A percentile compares a stretch with the other conserved stretches of the same genome.
Conservation (phyloP, 2,113 vertebrate species). For the Atlantisia rogersi region DNA sequence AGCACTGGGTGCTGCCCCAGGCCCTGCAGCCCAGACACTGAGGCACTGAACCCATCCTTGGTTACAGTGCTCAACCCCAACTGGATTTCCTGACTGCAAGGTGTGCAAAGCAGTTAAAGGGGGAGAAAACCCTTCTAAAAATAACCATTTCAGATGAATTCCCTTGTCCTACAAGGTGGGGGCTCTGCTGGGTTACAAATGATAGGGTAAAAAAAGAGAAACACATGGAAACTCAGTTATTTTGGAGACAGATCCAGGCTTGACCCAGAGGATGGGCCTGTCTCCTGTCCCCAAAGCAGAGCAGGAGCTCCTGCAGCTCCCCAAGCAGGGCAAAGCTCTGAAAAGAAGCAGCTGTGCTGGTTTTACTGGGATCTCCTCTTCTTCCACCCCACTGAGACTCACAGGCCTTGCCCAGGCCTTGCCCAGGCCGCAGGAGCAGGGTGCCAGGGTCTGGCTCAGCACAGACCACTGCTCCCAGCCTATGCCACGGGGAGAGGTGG, state of each 20-base stretch:
- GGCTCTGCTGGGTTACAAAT: too few relatives aligned
- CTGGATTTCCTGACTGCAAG: fast-evolving
- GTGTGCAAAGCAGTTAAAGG: neutral
- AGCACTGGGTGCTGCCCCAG: too few relatives aligned
- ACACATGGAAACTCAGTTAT: neutral
- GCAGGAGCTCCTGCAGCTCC: neutral
- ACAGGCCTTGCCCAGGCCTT: neutral
- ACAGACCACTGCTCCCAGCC: neutral
- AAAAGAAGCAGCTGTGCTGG: neutral
- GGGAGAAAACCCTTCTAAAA: too few relatives aligned
- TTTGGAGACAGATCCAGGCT: neutral
- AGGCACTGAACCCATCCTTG: too few relatives aligned
- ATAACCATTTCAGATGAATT: neutral
- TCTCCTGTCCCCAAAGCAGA: fast-evolving
- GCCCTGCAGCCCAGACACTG: neutral
- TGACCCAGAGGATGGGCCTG: neutral
- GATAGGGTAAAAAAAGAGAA: neutral
- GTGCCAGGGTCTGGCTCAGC: neutral
- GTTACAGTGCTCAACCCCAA: fast-evolving
- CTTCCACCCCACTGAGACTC: neutral
- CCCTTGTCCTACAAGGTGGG: neutral
- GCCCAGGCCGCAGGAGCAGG: neutral
- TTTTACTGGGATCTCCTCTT: neutral
- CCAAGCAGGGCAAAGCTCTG: too few relatives aligned
- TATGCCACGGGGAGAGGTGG: fast-evolving